Conservation (phyloP, 2,113 vertebrate genomes). For the Antechinus flavipes region DNA sequence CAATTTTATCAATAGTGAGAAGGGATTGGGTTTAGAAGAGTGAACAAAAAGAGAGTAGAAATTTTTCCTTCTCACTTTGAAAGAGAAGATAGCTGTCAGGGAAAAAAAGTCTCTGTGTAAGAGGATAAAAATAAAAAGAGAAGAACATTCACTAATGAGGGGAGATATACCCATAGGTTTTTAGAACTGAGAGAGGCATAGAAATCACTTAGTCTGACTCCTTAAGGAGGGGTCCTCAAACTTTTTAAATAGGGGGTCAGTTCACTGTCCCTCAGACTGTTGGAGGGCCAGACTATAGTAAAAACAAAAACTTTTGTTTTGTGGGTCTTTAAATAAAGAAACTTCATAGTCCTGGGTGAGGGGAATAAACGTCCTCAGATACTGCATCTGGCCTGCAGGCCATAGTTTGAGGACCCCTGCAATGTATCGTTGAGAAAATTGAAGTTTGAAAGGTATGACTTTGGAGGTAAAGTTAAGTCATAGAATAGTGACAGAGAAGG, state of each 20-base stretch:
- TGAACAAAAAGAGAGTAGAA: neutral
- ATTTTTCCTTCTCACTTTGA: neutral
- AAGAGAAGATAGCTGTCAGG: neutral
- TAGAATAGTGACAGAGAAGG: neutral
- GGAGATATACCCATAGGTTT: neutral
- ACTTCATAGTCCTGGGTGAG: too few species aligned
- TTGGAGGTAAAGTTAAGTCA: neutral
- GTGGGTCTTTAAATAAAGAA: too few species aligned
- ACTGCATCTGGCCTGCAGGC: too few species aligned
- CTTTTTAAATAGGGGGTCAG: too few species aligned
- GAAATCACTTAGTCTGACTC: neutral
- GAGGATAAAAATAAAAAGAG: neutral
- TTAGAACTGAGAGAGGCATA: neutral
- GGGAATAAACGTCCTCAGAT: too few species aligned
- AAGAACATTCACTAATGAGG: neutral
- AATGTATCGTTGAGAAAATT: neutral
- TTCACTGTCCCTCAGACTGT: too few species aligned
- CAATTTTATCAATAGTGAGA: neutral
- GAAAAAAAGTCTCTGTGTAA: neutral
- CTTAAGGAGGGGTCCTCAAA: too few species aligned
- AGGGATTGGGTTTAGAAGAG: too few species aligned
- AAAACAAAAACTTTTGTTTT: too few species aligned
- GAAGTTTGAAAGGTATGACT: neutral
- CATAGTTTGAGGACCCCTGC: too few species aligned
- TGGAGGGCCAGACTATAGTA: too few species aligned